Evolutionary conservation across 2,797 vertebrate species (phyloP), one percentile per base, ranked within the genome.

Genomic region (Euthynnus affinis): DNA sequence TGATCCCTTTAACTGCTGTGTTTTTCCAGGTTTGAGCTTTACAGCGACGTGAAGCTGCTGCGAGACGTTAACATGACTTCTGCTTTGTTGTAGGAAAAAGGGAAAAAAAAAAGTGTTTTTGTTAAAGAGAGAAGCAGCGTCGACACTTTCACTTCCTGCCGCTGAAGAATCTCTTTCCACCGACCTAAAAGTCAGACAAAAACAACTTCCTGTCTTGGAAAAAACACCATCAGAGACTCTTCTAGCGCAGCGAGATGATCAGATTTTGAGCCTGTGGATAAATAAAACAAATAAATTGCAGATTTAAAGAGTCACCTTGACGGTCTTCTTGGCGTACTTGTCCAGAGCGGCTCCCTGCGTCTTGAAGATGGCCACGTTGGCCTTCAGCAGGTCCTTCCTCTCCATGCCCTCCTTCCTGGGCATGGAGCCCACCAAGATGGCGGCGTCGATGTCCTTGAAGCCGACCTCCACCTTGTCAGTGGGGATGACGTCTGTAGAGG

Each of bases 321-420:
- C 97, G 14, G 96, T 97, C 90, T 99, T 99, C 94, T 99, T 99
- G 88, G 98, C 96, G 55, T 95, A 98, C 82, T 97, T 98, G 49
- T 99, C 96, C 93, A 99, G 93, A 0, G 98, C 97, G 15, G 93
- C 64, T 22, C 98, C 98, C 93, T 99, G 98, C 10, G 95, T 95
- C 89, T 98, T 98, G 89, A 99, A 99, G 91, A 99, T 99, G 82
- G 97, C 97, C 86, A 98, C 97, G 58, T 99, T 99, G 75, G 98
- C 98, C 92, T 98, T 98, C 52, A 99, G 96, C 69, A 99, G 94
- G 89, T 99, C 98, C 93, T 99, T 99, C 92, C 98, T 96, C 90
- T 99, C 98, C 98, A 99, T 99, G 60, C 98, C 98, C 56, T 99
- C 98, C 90, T 96, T 97, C 82, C 98, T 96, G 60, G 98, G 98